Conservation (phyloP, 2,113 vertebrate genomes). For the Lophura nycthemera region DNA sequence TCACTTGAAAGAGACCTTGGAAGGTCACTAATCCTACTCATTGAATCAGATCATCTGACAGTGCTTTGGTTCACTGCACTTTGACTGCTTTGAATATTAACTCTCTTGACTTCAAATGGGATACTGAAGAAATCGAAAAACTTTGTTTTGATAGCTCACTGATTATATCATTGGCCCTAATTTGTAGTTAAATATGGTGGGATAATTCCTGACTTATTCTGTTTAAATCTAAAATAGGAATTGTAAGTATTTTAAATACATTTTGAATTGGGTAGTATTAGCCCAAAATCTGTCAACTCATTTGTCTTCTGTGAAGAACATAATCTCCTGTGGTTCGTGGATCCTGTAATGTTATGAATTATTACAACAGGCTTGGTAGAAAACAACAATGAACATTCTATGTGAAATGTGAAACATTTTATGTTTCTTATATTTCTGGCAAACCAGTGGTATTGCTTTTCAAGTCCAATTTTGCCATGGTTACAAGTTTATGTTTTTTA, state of each 20-base stretch:
- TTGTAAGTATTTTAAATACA: background rate
- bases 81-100: background rate
- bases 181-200: background rate
- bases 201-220: background rate
- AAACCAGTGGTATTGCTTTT: background rate
- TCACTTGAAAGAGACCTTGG: background rate
- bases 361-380: background rate
- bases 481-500: background rate
- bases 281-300: background rate
- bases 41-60: background rate
- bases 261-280: background rate
- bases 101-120: background rate
- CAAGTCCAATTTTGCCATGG: background rate
- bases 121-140: background rate
- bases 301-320: background rate
- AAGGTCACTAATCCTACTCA: background rate
- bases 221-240: background rate
- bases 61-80: background rate
- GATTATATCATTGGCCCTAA: background rate
- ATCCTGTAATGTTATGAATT: background rate
- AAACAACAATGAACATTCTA: background rate
- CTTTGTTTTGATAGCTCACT: background rate
- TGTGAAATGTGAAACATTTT: background rate
- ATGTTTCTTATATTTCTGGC: background rate
- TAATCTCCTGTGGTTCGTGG: background rate